These are phyloP conservation scores for Mungos mungo DNA, from an alignment of 2,113 vertebrate genomes.

Conservation along the genomic window DNA sequence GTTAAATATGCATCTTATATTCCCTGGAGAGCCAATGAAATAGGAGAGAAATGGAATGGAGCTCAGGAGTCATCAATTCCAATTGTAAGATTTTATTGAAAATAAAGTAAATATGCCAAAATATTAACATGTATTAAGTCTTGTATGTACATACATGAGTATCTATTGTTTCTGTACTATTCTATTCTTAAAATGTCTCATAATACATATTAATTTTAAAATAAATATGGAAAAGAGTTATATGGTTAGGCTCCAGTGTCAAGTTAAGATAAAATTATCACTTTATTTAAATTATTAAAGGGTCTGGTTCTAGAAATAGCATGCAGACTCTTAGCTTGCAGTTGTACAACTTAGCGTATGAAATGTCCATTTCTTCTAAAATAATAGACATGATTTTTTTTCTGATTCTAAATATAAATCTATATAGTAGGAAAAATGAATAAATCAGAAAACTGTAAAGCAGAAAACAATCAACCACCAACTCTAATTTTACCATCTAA, in stretches of 20 bases:
- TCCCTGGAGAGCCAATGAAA: neutral
- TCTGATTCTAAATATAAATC: neutral
- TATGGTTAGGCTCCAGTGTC: neutral
- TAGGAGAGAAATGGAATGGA: neutral
- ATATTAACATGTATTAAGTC: neutral
- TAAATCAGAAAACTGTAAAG: constrained; percentile 7
- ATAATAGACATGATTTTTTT: neutral
- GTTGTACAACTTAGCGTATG: neutral
- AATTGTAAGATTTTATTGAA: neutral
- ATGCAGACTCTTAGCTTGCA: neutral
- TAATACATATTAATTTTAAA: neutral
- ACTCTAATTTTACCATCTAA: neutral
- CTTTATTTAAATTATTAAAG: constrained; percentile 9
- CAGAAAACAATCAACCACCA: neutral
- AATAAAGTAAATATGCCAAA: neutral
- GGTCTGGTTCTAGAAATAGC: neutral
- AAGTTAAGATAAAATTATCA: neutral
- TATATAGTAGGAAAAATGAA: neutral
- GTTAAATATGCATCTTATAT: neutral
- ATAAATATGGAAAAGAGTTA: neutral
- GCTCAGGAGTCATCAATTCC: neutral
- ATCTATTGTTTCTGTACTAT: neutral
- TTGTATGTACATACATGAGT: neutral
- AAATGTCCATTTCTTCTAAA: neutral
- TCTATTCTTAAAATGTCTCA: neutral